Evolutionary conservation across 1,140 invertebrate species (phyloP).

Genomic region (Schlechtendalia chinensis): DNA sequence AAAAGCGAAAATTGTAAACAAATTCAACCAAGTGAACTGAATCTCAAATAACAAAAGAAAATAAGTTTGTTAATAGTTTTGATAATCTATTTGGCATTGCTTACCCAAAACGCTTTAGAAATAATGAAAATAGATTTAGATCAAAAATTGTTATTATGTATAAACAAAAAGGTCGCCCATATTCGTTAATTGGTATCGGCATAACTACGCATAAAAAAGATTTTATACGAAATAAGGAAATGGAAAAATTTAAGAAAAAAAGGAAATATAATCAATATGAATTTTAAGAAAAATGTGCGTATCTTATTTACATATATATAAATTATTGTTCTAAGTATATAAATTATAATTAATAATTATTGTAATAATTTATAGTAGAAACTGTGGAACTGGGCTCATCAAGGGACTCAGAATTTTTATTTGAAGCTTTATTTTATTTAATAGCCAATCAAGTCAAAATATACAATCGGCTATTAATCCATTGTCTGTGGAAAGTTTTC

Average conservation of each 20-base stretch:
- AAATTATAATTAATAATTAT: neutral
- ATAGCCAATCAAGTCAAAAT: too few species aligned
- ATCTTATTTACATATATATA: neutral
- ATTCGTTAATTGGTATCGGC: conserved; percentile 34
- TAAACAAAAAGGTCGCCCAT: conserved; percentile 47
- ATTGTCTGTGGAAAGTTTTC: too few species aligned
- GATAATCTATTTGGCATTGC: conserved; percentile 54
- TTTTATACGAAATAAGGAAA: conserved; percentile 11
- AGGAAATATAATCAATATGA: neutral
- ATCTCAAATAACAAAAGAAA: too few species aligned
- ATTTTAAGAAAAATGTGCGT: too few species aligned
- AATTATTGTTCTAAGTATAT: neutral
- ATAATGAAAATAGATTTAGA: too few species aligned
- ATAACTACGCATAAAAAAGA: neutral
- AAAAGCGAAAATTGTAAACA: conserved; percentile 51
- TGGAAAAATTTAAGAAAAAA: conserved; percentile 15
- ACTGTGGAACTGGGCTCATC: neutral
- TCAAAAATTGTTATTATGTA: conserved; percentile 51
- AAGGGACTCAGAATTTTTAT: conserved; percentile 14
- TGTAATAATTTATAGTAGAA: neutral
- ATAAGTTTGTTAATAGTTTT: conserved; percentile 51
- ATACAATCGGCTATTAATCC: too few species aligned
- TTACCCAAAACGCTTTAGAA: conserved; percentile 52
- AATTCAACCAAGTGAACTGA: conserved; percentile 35
- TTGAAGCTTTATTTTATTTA: too few species aligned